Base-by-base conservation (phyloP, 2,888 invertebrate species). In the Malthinus flaveolus region DNA sequence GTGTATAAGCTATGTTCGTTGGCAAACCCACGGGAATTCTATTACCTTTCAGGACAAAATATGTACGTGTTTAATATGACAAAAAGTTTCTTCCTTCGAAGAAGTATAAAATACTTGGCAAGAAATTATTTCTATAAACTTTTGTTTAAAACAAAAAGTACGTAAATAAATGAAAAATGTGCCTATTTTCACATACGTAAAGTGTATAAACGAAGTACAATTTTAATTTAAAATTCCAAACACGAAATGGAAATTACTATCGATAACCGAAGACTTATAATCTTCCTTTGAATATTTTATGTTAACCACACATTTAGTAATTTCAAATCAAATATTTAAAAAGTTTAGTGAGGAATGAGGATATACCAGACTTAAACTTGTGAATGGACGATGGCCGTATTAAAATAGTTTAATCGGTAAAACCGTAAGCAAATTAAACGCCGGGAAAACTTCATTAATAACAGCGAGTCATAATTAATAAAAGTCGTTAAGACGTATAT, bases 401-500 rank as follows among this genome's bases (percentile, higher is more conserved):
- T 48, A 33, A 15, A 35, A 48, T 10, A 36, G 12, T 23, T 15
- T 46, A 46, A 53, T 15, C 23, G 32, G 12, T 46, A 54, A 23
- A 13, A 15, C 15, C 39, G n/a, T 15, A 46, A 42, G 12, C 44
- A n/a, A 9, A 32, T 7, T 34, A 13, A 55, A 49, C 35, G 48
- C 35, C 42, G 35, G 49, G 48, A 55, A 54, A 49, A 49, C 44
- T 55, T 55, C 48, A 49, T 55, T 55, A 55, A 55, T 48, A 55
- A 42, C 49, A 55, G 42, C 49, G 49, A 55, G 49, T 55, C 55
- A 49, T 48, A 49, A 55, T 55, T 55, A 55, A 55, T 36, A 47
- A 47, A 47, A 33, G 34, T 47, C 47, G 32, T 47, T 47, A 33
- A 47, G 32, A 12, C 11, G 7, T 11, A 31, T 37, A 42, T 12